These are phyloP conservation scores for Acanthornis magna DNA, from an alignment of 2,797 vertebrate species.

Conservation along the genomic window DNA sequence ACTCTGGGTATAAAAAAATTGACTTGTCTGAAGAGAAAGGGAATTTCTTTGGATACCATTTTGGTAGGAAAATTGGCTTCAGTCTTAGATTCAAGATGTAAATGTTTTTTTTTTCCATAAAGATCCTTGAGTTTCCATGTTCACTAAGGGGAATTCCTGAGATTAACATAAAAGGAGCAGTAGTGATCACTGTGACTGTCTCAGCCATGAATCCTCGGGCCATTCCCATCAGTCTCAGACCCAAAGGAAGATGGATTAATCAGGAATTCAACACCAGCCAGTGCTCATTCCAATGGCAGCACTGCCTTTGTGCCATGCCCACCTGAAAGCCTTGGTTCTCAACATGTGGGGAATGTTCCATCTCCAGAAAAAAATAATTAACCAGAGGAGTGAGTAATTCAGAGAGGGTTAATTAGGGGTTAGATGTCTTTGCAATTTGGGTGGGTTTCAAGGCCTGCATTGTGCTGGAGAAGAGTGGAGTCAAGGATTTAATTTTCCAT, in stretches of 20 bases:
- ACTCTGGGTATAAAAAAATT: background rate
- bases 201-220: background rate
- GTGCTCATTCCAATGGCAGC: background rate
- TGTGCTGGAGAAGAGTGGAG: background rate
- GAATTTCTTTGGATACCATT: background rate
- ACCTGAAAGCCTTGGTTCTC: background rate
- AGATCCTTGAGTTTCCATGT: background rate
- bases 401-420: background rate
- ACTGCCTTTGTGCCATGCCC: background rate
- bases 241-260: background rate
- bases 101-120: background rate
- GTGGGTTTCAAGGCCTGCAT: background rate
- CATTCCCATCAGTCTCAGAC: background rate
- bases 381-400: background rate
- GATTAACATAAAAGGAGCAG: background rate
- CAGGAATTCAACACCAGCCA: background rate
- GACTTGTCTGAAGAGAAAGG: background rate
- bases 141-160: background rate
- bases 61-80: background rate
- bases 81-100: background rate
- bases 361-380: background rate
- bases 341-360: background rate
- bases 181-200: background rate
- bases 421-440: background rate
- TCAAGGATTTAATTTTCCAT: background rate